Conservation (phyloP, 2,113 vertebrate species). For the Oophaga pumilio region DNA sequence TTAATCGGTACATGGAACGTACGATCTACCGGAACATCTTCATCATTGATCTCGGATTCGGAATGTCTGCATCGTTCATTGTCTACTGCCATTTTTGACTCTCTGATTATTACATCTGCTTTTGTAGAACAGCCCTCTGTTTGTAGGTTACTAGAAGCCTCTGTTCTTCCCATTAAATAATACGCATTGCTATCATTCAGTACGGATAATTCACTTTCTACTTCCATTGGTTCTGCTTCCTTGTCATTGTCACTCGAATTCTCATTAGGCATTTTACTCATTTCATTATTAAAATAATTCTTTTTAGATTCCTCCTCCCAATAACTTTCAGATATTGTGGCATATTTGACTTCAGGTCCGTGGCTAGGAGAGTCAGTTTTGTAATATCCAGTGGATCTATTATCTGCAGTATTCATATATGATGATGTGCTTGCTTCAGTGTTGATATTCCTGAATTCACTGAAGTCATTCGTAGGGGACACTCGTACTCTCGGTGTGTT, state of each 20-base stretch:
- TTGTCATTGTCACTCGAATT: background rate
- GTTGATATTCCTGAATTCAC: constrained; percentile 60
- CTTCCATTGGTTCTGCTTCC: constrained; percentile 28
- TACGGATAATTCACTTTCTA: background rate
- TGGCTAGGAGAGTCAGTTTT: background rate
- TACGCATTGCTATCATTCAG: background rate
- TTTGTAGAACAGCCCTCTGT: background rate
- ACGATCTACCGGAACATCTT: background rate
- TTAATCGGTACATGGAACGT: background rate
- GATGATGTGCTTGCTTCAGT: constrained; percentile 53
- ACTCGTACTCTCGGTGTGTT: constrained; percentile 60
- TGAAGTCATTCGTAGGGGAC: constrained; percentile 61
- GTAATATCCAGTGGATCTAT: constrained; percentile 67
- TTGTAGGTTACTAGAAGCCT: background rate
- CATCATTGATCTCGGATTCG: background rate
- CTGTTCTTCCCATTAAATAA: background rate
- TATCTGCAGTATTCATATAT: constrained; percentile 69
- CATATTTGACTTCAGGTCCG: background rate
- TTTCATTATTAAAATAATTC: background rate
- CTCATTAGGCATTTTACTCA: background rate
- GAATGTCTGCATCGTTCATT: background rate
- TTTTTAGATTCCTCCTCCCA: constrained; percentile 51
- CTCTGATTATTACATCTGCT: background rate
- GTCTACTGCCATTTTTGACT: background rate
- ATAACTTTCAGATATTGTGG: background rate